These are phyloP conservation scores for Girardia tigrina DNA, from an alignment of 2,888 invertebrate genomes.

Conservation along the genomic window DNA sequence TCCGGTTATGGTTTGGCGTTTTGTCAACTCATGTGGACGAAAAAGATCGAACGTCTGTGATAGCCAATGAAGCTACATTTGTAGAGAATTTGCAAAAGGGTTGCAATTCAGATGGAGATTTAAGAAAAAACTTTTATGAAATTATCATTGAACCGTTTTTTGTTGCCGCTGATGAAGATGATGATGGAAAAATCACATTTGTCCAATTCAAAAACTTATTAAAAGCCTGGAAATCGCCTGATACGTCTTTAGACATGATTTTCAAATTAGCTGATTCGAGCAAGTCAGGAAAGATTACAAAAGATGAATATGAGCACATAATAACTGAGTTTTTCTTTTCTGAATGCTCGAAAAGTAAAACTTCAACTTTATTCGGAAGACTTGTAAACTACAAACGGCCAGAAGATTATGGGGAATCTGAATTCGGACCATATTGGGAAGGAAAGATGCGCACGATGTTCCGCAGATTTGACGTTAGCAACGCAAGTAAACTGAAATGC, in stretches of 20 bases:
- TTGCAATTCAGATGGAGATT: background rate
- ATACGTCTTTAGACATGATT: slow-evolving; percentile 31
- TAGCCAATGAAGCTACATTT: slow-evolving; percentile 26
- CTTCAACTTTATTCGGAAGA: slow-evolving; percentile 24
- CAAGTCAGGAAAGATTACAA: slow-evolving; percentile 26
- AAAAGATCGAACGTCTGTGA: background rate
- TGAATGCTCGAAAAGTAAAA: slow-evolving; percentile 33
- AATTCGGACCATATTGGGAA: slow-evolving; percentile 35
- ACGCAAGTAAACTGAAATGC: slow-evolving; percentile 34
- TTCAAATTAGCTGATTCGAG: slow-evolving; percentile 34
- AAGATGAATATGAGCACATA: slow-evolving; percentile 21
- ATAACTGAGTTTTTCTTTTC: slow-evolving; percentile 36
- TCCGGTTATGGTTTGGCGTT: slow-evolving; percentile 33
- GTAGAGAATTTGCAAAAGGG: slow-evolving; percentile 31
- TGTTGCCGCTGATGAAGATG: slow-evolving; percentile 34
- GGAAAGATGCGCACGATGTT: slow-evolving; percentile 37
- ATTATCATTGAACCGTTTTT: slow-evolving; percentile 33
- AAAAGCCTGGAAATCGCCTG: slow-evolving; percentile 29
- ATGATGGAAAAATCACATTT: slow-evolving; percentile 34
- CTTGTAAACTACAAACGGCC: slow-evolving; percentile 37
- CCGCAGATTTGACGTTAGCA: slow-evolving; percentile 31
- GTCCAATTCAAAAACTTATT: slow-evolving; percentile 34
- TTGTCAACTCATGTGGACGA: slow-evolving; percentile 32
- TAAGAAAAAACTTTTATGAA: slow-evolving; percentile 33
- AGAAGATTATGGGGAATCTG: slow-evolving; percentile 35